Base-by-base conservation (phyloP, 1,140 invertebrate genomes). In the Palaemon carinicauda region DNA sequence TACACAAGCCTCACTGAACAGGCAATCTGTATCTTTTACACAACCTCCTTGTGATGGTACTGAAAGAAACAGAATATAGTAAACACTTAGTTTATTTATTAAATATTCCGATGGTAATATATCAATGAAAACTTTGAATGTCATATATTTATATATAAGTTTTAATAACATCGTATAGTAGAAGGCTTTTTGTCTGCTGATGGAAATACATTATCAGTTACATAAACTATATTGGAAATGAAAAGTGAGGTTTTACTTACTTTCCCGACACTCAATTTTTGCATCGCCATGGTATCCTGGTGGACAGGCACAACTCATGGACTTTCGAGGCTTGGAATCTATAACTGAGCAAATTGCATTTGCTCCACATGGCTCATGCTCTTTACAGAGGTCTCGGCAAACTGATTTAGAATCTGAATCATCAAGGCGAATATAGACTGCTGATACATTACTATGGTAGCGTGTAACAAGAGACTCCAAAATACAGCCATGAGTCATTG, bases 41-140 rank as follows among this genome's bases (percentile, higher is more conserved):
- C 97, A 98, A 51, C 96, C 96, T 84, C 93, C 94, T 89, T 93
- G 93, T 89, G 93, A 92, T 89, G 94, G 93, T 74, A 96, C 91
- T 90, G 95, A 93, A 92, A 87, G 94, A 17, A 78, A 65, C 73
- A 81, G 14, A 77, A 17, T 10, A 73, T 56, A 75, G 17, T 21
- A 50, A 77, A 77, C 5, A 41, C 29, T 24, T 5, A 52, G 33
- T 1, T 78, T 31, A 53, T 88, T 89, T 75, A 86, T 79, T 52
- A 88, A 27, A 56, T 31, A 31, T 9, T 4, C 0, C 2, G 27
- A 84, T 54, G 65, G 80, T 0, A 89, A 81, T 80, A 89, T 87
- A 31, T 82, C 88, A 5, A 1, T 9, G 41, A 41, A 3, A 12
- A 12, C 41, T n/a, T n/a, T 41, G 41, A 41, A 41, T 7, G 7